Evolutionary conservation across 2,797 vertebrate species (phyloP).

Genomic region (Botia kubotai): DNA sequence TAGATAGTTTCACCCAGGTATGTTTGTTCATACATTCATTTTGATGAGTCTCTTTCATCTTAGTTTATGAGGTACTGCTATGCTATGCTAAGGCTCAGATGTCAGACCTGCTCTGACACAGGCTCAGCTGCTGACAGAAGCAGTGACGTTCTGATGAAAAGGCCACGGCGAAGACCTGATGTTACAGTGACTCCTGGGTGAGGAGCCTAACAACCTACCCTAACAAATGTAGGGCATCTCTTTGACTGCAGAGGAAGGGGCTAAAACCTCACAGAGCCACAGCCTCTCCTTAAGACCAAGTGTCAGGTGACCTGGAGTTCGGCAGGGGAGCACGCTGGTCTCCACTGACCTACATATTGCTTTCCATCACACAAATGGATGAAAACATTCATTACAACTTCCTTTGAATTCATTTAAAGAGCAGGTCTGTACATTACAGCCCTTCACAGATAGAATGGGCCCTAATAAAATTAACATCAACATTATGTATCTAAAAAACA

Average conservation of each 20-base stretch:
- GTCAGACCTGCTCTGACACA: constrained; percentile 70
- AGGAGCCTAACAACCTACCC: background rate
- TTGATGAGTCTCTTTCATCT: background rate
- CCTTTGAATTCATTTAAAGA: constrained; percentile 75
- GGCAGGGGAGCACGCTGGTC: constrained; percentile 68
- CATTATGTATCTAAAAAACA: background rate
- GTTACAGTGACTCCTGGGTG: constrained; percentile 37
- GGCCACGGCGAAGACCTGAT: constrained; percentile 42
- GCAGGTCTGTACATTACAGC: constrained; percentile 58
- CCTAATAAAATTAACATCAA: constrained; percentile 6
- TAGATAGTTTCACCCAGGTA: no score
- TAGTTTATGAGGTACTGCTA: constrained; percentile 47
- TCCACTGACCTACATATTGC: constrained; percentile 65
- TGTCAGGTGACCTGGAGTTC: constrained; percentile 64
- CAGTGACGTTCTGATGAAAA: constrained; percentile 31
- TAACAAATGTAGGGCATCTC: constrained; percentile 1
- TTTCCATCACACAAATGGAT: constrained; percentile 72
- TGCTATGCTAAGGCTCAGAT: constrained; percentile 66
- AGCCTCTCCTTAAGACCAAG: constrained; percentile 59
- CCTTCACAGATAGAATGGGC: constrained; percentile 7
- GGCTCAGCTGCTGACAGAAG: constrained; percentile 68
- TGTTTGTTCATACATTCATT: no score
- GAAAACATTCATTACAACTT: constrained; percentile 72
- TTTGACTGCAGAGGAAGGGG: background rate
- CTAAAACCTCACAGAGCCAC: background rate